These are phyloP conservation scores for Dromiciops gliroides DNA, from an alignment of 2,113 vertebrate species.

Conservation along the genomic window DNA sequence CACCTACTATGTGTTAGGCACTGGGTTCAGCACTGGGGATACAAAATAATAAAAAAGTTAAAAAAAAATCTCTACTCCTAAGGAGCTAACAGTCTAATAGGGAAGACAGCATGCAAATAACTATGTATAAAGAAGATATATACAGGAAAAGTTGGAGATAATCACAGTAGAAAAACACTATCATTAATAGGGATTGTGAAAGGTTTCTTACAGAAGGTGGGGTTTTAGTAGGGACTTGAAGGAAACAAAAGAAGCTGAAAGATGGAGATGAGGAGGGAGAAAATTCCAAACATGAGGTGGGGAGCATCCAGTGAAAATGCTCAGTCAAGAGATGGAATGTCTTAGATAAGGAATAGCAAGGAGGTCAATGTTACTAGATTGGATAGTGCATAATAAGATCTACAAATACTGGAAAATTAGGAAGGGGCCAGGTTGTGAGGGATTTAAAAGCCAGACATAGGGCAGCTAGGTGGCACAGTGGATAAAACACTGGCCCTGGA, in stretches of 20 bases:
- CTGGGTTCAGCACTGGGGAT: neutral
- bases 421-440: neutral
- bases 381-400: neutral
- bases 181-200: neutral
- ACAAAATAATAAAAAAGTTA: neutral
- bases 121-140: slow-evolving; percentile 67
- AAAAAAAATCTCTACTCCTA: neutral
- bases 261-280: neutral
- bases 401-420: neutral
- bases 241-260: neutral
- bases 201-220: neutral
- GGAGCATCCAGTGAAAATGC: neutral
- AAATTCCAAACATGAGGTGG: neutral
- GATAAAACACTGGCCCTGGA: too few relatives aligned
- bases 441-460: neutral
- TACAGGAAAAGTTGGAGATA: neutral
- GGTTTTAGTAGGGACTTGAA: neutral
- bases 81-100: neutral
- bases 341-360: neutral
- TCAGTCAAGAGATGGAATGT: neutral
- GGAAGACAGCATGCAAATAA: slow-evolving; percentile 37
- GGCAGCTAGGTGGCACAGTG: too few relatives aligned
- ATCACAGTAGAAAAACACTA: neutral
- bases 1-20: neutral
- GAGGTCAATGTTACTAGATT: neutral